A percentile compares a stretch with the other conserved stretches of the same genome.
Conservation (phyloP, 1,140 invertebrate species). For the Anadara kagoshimensis region DNA sequence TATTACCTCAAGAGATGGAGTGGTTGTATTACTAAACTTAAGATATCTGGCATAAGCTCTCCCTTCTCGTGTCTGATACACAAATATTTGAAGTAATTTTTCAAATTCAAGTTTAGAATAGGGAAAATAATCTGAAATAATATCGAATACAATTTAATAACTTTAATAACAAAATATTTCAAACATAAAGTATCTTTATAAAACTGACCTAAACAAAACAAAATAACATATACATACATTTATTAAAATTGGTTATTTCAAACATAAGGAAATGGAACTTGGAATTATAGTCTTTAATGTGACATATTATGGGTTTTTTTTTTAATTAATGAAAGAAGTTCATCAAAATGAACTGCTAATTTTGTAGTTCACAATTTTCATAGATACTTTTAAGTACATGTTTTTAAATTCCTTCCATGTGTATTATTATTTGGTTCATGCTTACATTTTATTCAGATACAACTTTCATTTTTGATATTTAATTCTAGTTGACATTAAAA, state of each 20-base stretch:
- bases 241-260: neutral
- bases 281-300: neutral
- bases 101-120: slow-evolving; percentile 39
- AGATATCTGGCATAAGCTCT: slow-evolving; percentile 41
- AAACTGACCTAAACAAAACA: neutral
- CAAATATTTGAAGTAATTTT: slow-evolving; percentile 27
- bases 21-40: slow-evolving; percentile 41
- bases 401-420: too few species aligned
- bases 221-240: neutral
- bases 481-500: too few species aligned
- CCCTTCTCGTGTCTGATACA: slow-evolving; percentile 35
- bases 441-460: too few species aligned
- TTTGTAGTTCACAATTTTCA: too few species aligned
- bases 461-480: too few species aligned
- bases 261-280: neutral
- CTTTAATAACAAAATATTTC: neutral
- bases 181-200: neutral
- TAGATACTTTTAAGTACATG: neutral
- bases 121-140: slow-evolving; percentile 41
- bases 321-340: neutral
- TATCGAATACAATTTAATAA: neutral
- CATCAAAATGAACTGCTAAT: too few species aligned
- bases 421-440: too few species aligned
- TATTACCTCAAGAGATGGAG: slow-evolving; percentile 29
- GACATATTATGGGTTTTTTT: neutral